Evolutionary conservation across 2,113 vertebrate species (phyloP), one percentile per base, ranked within the genome.

Genomic region (Empidonax traillii): DNA sequence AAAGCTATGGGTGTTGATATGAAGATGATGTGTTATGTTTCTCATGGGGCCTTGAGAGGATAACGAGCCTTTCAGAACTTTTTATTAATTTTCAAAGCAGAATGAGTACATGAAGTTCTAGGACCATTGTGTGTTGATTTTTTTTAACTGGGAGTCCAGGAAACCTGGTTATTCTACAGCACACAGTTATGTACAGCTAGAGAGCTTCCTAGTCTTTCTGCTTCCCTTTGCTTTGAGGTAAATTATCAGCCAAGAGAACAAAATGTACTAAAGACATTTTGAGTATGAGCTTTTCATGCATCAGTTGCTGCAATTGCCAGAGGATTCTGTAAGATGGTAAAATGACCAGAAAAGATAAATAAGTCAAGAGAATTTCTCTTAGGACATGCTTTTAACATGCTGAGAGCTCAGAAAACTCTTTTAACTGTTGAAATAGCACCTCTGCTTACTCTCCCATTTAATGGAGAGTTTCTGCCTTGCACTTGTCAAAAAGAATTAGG

Each of bases 261-360:
- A 87, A 85, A 91, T n/a, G 8, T 62, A 79, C 71, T 62, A 30
- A 87, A 87, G 43, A 63, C 8, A 16, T 86, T 91, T 67, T 73
- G 27, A 85, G 25, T 43, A 74, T 37, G 33, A 96, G 20, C 10
- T 67, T 90, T 93, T 85, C 56, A 96, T 46, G 88, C 67, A 80
- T 82, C 78, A 63, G 24, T 58, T 92, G 33, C 44, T 90, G 21
- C 63, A 31, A 65, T 63, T 80, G 63, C 82, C 75, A 88, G 37
- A 92, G 71, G 49, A 76, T 37, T 66, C 51, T 41, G 18, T 51
- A 41, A 90, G 72, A 71, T 65, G 28, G 39, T 90, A 80, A 94
- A 94, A 90, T 68, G 43, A 93, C 68, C 79, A 93, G 88, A 93
- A 95, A 93, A 90, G 19, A 52, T 71, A 91, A 78, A 31, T 77